Percentiles rank a stretch among this genome's conserved stretches.
phyloP scores from a whole-genome alignment of 2,888 invertebrate species.

The Halocaridina rubra region DNA sequence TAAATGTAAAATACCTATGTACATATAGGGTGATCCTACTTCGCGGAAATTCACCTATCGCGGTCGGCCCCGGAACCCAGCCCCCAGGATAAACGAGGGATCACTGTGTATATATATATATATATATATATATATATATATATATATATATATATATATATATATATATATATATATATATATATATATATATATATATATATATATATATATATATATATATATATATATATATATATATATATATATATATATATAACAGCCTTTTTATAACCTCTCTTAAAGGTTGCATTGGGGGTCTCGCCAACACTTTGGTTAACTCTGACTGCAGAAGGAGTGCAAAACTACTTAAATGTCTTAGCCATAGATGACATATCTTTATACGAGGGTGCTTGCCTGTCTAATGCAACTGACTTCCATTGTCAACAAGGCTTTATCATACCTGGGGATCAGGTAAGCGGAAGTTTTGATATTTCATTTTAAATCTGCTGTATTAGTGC shows the following conservation, averaged over 20 bases:
- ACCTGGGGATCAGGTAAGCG: constrained; percentile 28
- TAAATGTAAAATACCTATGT: no score
- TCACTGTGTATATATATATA: no score
- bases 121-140: no score
- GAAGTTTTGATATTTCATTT: no score
- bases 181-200: no score
- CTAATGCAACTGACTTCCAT: constrained; percentile 17
- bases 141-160: no score
- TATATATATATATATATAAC: not conserved
- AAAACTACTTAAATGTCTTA: constrained; percentile 24
- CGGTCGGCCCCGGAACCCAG: no score
- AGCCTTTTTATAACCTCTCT: not conserved
- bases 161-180: no score
- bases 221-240: not conserved
- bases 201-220: not conserved
- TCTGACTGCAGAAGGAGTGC: constrained; percentile 25
- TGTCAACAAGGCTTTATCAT: constrained; percentile 34
- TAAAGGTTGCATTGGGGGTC: constrained; percentile 6
- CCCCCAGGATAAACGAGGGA: no score
- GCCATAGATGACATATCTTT: constrained; percentile 42
- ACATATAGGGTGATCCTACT: no score
- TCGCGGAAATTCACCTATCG: no score
- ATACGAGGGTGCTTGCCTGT: constrained; percentile 7
- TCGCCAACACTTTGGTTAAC: constrained; percentile 33
- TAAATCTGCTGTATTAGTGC: no score